A percentile compares a stretch with the other conserved stretches of the same genome.
Evolutionary conservation across 2,797 vertebrate genomes (phyloP).

Genomic region (Delichon dasypus): DNA sequence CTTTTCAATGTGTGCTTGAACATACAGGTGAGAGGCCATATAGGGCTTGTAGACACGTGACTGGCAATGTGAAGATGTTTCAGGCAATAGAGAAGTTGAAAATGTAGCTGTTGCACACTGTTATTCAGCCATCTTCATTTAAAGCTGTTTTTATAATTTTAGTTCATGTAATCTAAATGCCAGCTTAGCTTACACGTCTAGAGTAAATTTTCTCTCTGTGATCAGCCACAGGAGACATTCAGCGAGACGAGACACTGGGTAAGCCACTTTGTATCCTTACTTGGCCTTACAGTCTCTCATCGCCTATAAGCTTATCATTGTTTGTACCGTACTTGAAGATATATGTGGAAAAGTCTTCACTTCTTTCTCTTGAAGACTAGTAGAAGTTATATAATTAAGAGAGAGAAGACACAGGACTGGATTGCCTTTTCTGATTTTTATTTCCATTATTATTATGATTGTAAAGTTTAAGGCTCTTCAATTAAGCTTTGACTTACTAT

Average conservation of each 20-base stretch:
- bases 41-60: neutral
- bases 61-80: neutral
- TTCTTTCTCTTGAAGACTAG: neutral
- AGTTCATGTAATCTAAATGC: neutral
- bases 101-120: neutral
- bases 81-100: neutral
- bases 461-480: neutral
- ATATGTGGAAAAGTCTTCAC: neutral
- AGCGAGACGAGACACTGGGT: neutral
- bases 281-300: neutral
- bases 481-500: neutral
- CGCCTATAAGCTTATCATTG: neutral
- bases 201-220: neutral
- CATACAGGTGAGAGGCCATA: neutral
- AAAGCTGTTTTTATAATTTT: neutral
- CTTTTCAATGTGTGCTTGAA: neutral
- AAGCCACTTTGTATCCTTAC: neutral
- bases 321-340: neutral
- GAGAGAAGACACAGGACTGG: neutral
- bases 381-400: neutral
- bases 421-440: neutral
- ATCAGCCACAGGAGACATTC: neutral
- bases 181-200: neutral
- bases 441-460: neutral
- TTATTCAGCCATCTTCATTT: neutral